phyloP scores from a whole-genome alignment of 2,888 invertebrate species.

The Lysandra bellargus region DNA sequence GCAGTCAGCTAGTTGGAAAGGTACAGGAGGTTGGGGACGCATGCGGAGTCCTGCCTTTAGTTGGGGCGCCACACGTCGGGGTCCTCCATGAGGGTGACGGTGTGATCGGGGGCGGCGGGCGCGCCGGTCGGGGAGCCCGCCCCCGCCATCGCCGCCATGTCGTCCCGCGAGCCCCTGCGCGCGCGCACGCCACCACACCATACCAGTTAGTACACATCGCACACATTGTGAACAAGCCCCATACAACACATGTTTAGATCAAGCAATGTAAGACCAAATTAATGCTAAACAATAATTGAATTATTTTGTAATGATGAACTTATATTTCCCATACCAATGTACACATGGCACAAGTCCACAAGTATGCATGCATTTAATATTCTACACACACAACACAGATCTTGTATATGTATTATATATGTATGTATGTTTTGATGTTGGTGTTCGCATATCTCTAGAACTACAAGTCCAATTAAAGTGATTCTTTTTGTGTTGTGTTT shows the following conservation, averaged over 20 bases:
- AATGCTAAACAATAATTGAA: neutral
- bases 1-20: neutral
- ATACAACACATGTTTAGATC: neutral
- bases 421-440: no score
- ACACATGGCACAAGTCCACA: slow-evolving; percentile 27
- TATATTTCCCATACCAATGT: neutral
- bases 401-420: neutral
- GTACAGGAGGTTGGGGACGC: neutral
- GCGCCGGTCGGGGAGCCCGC: slow-evolving; percentile 82
- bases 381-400: neutral
- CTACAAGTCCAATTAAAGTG: no score
- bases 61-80: slow-evolving; percentile 96
- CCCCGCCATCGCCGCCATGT: slow-evolving; percentile 90
- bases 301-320: neutral
- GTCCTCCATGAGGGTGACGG: slow-evolving; percentile 94
- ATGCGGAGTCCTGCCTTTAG: slow-evolving; percentile 73
- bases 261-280: neutral
- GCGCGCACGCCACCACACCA: slow-evolving; percentile 39
- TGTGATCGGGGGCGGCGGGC: slow-evolving; percentile 78
- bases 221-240: slow-evolving; percentile 25
- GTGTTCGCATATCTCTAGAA: no score
- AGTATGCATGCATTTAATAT: neutral
- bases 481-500: no score
- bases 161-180: slow-evolving; percentile 89
- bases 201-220: slow-evolving; percentile 36